Base-by-base conservation (phyloP, 2,113 vertebrate genomes). In the Lota lota region DNA sequence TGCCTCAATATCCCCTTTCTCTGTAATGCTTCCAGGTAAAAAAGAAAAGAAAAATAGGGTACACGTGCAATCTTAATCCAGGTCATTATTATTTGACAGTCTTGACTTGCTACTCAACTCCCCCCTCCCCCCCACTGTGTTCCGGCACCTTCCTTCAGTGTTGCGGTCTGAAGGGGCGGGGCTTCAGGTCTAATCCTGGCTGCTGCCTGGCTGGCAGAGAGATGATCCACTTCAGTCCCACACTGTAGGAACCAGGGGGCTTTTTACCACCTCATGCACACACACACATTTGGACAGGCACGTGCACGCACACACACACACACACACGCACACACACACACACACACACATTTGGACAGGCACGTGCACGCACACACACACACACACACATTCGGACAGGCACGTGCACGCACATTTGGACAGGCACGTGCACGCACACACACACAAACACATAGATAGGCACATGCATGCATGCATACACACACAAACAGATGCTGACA, bases 221-320 rank as follows among this genome's bases (percentile, higher is more conserved):
- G 82, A 81, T 83, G 85, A 86, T 83, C 85, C 83, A 83, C 74
- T 86, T 83, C 72, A 75, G 81, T 75, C 61, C 74, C 72, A 70
- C 1, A 17, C 69, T 74, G 80, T 73, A 72, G 69, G 77, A 70
- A 81, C 66, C 28, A 67, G 59, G 68, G 72, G 64, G 61, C 65
- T 73, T 33, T 50, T 69, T 22, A 65, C 61, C 18, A 8, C 60
- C 70, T 63, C 17, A 17, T 53, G 51, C 56, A 22, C 20, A 61
- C 20, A 22, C 21, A 22, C 20, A 28, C 28, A 28, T 28, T 28
- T 28, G 24, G 24, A 28, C 24, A 28, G 24, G 24, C 2, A 28
- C 4, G 4, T 33, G 28, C 28, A 33, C 28, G 24, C 24, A 28
- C 24, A 4, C 11, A 21, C 22, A 60, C 18, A 40, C 56, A 54